phyloP scores from a whole-genome alignment of 1,140 invertebrate species.

The Chrysomallon squamiferum region DNA sequence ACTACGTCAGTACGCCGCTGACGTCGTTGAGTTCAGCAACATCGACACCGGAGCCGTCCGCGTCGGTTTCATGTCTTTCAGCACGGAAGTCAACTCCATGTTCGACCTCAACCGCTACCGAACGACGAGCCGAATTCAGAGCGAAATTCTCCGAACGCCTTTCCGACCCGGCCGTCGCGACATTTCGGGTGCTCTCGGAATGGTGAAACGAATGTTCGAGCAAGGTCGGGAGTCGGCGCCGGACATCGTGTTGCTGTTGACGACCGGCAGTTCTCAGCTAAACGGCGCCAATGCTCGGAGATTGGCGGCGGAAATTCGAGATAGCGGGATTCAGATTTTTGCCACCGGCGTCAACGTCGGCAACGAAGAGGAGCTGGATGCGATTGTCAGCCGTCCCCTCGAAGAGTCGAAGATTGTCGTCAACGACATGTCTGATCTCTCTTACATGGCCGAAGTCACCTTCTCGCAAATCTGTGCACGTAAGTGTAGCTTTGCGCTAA shows the following conservation, averaged over 20 bases:
- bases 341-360: neutral
- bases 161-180: neutral
- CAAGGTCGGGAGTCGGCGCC: neutral
- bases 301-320: neutral
- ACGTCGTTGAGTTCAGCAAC: slow-evolving; percentile 4
- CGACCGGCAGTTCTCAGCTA: neutral
- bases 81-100: neutral
- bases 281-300: neutral
- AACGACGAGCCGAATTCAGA: neutral
- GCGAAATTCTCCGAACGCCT: neutral
- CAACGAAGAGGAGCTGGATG: neutral
- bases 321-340: neutral
- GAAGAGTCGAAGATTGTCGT: neutral
- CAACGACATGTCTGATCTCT: neutral
- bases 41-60: neutral
- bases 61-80: neutral
- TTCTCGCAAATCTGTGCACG: neutral
- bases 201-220: neutral
- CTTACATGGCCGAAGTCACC: neutral
- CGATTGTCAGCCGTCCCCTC: neutral
- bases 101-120: neutral
- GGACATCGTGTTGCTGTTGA: neutral
- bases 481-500: neutral
- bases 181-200: neutral
- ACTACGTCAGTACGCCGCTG: neutral